A percentile compares a stretch with the other conserved stretches of the same genome.
Conservation (phyloP, 64 coral and sea anemone species). For the Pachyseris speciosa region DNA sequence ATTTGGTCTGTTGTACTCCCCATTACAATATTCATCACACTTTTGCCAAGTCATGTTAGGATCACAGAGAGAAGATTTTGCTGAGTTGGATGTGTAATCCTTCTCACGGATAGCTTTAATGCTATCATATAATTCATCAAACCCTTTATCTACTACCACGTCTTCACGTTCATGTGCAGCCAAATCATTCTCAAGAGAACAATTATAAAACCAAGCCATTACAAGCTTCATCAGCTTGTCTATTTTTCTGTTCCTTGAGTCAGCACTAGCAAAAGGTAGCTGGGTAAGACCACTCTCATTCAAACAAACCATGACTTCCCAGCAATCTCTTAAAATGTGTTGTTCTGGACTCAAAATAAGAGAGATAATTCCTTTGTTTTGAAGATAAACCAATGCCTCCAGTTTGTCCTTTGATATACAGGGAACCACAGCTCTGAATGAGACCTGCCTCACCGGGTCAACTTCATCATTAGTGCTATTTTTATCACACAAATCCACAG, state of each 20-base stretch:
- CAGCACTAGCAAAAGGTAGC: conserved; percentile 67
- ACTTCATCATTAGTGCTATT: background rate
- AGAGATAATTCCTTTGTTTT: conserved; percentile 66
- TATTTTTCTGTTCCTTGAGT: conserved; percentile 50
- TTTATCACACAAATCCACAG: background rate
- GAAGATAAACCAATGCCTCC: conserved; percentile 64
- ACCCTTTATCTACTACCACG: background rate
- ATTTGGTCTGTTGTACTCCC: background rate
- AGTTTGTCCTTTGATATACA: conserved; percentile 12
- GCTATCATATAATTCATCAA: conserved; percentile 76
- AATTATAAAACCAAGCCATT: conserved; percentile 65
- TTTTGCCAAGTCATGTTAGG: background rate
- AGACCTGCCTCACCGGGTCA: conserved; percentile 1
- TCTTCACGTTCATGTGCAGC: background rate
- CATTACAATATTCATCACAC: background rate
- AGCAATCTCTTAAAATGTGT: conserved; percentile 26
- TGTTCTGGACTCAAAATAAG: conserved; percentile 50
- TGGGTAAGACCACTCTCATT: conserved; percentile 55
- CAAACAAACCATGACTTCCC: conserved; percentile 79
- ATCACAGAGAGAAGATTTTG: background rate
- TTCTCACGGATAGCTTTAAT: conserved; percentile 61
- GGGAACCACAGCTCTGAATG: conserved; percentile 45
- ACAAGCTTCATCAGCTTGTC: conserved; percentile 78
- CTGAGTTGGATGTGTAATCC: background rate
- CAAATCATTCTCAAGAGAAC: background rate